A percentile compares a stretch with the other conserved stretches of the same genome.
Evolutionary conservation across 1,140 invertebrate genomes (phyloP).

Genomic region (Caenorhabditis brenneri): DNA sequence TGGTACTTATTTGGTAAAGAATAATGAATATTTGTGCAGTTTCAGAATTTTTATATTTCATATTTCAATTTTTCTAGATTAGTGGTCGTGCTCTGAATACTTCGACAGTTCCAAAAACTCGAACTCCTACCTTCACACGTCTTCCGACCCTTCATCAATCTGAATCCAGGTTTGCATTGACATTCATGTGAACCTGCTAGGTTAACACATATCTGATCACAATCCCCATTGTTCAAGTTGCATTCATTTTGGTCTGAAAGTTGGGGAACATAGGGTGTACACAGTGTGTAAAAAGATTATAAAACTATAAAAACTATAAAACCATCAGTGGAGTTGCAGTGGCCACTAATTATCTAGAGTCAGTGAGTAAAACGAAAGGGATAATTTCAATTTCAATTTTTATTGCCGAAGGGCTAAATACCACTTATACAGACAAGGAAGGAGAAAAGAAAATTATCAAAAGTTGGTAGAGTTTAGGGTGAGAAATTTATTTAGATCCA

Average conservation of each 20-base stretch:
- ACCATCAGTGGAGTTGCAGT: too few relatives aligned
- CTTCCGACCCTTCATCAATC: constrained; percentile 43
- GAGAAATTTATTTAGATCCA: too few relatives aligned
- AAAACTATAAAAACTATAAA: neutral
- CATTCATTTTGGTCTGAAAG: constrained; percentile 74
- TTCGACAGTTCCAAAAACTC: too few relatives aligned
- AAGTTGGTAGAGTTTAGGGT: too few relatives aligned
- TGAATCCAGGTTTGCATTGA: constrained; percentile 64
- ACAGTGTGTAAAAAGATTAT: neutral
- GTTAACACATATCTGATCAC: constrained; percentile 73
- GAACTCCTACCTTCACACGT: constrained; percentile 53
- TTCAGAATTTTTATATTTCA: neutral
- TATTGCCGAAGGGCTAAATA: too few relatives aligned
- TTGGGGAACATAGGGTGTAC: neutral
- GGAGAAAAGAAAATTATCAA: too few relatives aligned
- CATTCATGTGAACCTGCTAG: constrained; percentile 72
- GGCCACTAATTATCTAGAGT: neutral
- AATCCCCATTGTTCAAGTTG: constrained; percentile 69
- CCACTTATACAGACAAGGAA: too few relatives aligned
- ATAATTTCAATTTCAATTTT: too few relatives aligned
- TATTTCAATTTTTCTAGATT: too few relatives aligned
- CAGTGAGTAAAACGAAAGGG: neutral
- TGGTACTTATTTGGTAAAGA: too few relatives aligned
- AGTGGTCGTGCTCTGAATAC: too few relatives aligned
- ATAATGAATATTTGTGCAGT: neutral